Evolutionary conservation across 2,888 invertebrate genomes (phyloP), one percentile per base, ranked within the genome.

Genomic region (Brachynemurus nebulosus): DNA sequence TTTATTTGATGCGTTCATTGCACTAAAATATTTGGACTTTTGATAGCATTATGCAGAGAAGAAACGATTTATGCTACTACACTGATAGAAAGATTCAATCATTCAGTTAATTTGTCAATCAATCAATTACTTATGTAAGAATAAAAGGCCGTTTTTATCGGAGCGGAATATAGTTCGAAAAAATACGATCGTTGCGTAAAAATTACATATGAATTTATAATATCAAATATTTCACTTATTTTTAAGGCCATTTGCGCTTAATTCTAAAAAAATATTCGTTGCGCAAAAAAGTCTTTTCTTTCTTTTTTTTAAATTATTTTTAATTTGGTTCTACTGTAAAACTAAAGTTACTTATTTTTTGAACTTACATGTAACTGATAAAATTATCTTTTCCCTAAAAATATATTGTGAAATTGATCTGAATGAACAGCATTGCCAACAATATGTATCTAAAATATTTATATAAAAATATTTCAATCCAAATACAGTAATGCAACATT

Each of bases 161-260:
- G 30, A 30, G 30, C 30, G 30, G 30, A 30, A 30, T 30, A 30
- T 12, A 30, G n/a, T 30, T 30, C 5, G 6, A 7, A 23, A 23
- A 23, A 23, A 23, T 30, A 30, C 14, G 30, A 30, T 30, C 30
- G 30, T 30, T 30, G 30, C 30, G n/a, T n/a, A n/a, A n/a, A n/a
- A n/a, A n/a, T n/a, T n/a, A n/a, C n/a, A n/a, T n/a, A n/a, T n/a
- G n/a, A n/a, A n/a, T n/a, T n/a, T n/a, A n/a, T n/a, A n/a, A n/a
- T n/a, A n/a, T n/a, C n/a, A n/a, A n/a, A n/a, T n/a, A n/a, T 30
- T 2, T 30, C 12, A 12, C 14, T 12, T n/a, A 30, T 30, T 30
- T 11, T 30, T 30, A 30, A 30, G 30, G 30, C 30, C 30, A 4
- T 30, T 30, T 30, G 30, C 30, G 30, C 30, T 30, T 30, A 27